These are phyloP conservation scores for Dendroctonus ponderosae DNA, from an alignment of 1,140 invertebrate species.

Conservation along the genomic window DNA sequence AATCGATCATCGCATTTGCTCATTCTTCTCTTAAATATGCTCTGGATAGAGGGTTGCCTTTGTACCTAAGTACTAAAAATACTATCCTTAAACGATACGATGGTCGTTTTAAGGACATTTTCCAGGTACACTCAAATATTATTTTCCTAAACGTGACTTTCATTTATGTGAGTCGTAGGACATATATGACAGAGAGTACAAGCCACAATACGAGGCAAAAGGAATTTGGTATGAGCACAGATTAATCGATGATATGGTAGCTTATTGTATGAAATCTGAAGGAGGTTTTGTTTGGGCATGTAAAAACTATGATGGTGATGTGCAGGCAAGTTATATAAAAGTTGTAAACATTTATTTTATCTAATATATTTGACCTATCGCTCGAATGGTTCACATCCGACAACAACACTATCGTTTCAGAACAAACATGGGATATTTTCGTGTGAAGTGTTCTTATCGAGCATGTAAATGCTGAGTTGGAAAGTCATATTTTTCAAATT, in stretches of 20 bases:
- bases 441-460: too few relatives aligned
- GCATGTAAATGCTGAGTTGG: too few relatives aligned
- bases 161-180: constrained; percentile 54
- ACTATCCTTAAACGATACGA: constrained; percentile 99
- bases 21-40: constrained; percentile 93
- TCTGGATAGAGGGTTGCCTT: constrained; percentile 77
- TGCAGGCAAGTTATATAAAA: constrained; percentile 60
- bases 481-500: too few relatives aligned
- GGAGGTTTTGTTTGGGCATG: constrained; percentile 99
- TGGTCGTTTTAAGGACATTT: constrained; percentile 98
- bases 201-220: constrained; percentile 76
- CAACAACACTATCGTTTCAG: too few relatives aligned
- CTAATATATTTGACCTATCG: too few relatives aligned
- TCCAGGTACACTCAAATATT: constrained; percentile 60
- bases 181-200: constrained; percentile 92
- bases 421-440: too few relatives aligned
- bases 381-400: too few relatives aligned
- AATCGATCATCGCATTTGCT: constrained; percentile 87
- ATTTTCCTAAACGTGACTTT: neutral
- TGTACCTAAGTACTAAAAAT: constrained; percentile 98
- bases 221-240: constrained; percentile 97
- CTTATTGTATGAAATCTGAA: constrained; percentile 95
- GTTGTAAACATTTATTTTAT: neutral
- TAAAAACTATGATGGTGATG: constrained; percentile 99
- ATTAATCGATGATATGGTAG: constrained; percentile 99